Conservation (phyloP, 2,797 vertebrate genomes). For the Gadopsis bispinosus region DNA sequence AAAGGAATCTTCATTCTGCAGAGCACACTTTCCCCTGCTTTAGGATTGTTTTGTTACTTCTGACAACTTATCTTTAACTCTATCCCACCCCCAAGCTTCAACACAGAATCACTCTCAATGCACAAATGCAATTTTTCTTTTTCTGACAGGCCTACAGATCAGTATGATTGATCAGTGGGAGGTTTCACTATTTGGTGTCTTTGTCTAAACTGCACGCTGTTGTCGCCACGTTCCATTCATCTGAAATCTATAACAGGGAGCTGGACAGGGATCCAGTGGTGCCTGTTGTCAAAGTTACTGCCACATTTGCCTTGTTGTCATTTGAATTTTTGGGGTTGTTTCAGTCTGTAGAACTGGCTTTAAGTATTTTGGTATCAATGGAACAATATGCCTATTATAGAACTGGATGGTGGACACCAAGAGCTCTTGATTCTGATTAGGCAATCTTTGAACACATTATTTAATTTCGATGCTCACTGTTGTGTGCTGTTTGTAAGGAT, state of each 20-base stretch:
- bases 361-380: background rate
- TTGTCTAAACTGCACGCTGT: slow-evolving; percentile 23
- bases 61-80: slow-evolving; percentile 8
- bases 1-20: slow-evolving; percentile 11
- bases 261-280: slow-evolving; percentile 31
- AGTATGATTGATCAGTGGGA: slow-evolving; percentile 68
- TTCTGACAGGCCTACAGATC: slow-evolving; percentile 46
- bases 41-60: slow-evolving; percentile 26
- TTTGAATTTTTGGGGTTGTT: slow-evolving; percentile 2
- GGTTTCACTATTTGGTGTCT: slow-evolving; percentile 43
- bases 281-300: background rate
- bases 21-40: slow-evolving; percentile 3
- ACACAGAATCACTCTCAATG: background rate
- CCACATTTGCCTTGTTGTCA: slow-evolving; percentile 5
- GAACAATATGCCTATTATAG: background rate
- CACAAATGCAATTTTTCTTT: background rate
- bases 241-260: slow-evolving; percentile 40
- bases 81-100: background rate
- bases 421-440: background rate
- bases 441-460: background rate
- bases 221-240: slow-evolving; percentile 29
- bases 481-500: background rate
- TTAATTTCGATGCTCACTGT: background rate
- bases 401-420: background rate
- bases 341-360: background rate